Evolutionary conservation across 1,140 invertebrate species (phyloP).

Genomic region (Lamellibrachia luymesi): DNA sequence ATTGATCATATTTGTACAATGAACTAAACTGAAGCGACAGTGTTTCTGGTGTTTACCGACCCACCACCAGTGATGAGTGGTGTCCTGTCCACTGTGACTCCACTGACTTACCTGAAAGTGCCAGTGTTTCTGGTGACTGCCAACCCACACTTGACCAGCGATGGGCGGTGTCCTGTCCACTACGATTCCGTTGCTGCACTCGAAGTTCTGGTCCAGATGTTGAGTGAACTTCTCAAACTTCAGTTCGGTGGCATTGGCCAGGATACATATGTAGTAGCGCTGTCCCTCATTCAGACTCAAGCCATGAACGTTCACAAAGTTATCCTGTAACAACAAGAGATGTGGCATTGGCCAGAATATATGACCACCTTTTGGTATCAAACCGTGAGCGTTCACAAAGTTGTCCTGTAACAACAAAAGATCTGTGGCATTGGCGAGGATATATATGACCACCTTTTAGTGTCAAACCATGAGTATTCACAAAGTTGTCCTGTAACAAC

Average conservation of each 20-base stretch:
- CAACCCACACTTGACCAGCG: background rate
- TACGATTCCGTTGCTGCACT: background rate
- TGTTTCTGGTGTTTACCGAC: background rate
- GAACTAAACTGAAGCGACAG: background rate
- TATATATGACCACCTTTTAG: background rate
- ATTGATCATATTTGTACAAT: too few species aligned
- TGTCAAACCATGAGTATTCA: background rate
- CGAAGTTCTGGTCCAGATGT: background rate
- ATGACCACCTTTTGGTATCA: too few species aligned
- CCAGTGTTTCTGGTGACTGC: background rate
- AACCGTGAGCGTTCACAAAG: too few species aligned
- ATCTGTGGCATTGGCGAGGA: too few species aligned
- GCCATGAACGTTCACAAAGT: background rate
- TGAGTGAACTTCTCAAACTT: slow-evolving; percentile 1
- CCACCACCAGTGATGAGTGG: background rate
- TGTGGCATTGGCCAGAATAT: too few species aligned
- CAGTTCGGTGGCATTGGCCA: background rate
- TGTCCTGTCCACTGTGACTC: background rate
- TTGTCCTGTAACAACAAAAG: too few species aligned
- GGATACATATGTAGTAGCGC: background rate
- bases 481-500: background rate
- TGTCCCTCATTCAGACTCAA: background rate
- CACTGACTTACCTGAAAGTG: background rate
- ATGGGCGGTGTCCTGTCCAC: background rate
- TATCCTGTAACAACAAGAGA: background rate